Conservation (phyloP, 1,140 invertebrate species). For the Cydia amplana region DNA sequence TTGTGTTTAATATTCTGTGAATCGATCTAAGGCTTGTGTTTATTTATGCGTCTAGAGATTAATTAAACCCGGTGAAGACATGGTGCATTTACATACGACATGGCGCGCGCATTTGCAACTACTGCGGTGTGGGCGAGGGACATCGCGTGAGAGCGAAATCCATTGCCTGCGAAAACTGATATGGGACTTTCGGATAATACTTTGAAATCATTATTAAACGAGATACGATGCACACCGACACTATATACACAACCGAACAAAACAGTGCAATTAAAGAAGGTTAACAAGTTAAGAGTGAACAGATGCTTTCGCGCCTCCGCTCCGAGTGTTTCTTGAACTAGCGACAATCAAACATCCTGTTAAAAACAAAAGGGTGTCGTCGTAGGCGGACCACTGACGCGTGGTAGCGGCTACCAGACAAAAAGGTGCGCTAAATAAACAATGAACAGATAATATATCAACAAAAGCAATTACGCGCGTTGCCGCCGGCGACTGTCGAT, state of each 20-base stretch:
- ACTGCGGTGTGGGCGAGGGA: conserved; percentile 64
- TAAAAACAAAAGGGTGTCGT: conserved; percentile 48
- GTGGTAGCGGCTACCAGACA: conserved; percentile 59
- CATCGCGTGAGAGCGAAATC: conserved; percentile 55
- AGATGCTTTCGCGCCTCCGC: conserved; percentile 23
- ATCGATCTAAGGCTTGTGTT: conserved; percentile 61
- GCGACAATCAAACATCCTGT: conserved; percentile 43
- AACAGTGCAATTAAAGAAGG: conserved; percentile 7
- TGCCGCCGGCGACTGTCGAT: conserved; percentile 59
- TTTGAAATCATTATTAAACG: conserved; percentile 28
- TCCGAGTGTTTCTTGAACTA: conserved; percentile 17
- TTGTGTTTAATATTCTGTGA: conserved; percentile 69
- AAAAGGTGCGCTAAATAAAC: conserved; percentile 72
- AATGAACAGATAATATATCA: conserved; percentile 72
- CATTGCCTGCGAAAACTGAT: conserved; percentile 28
- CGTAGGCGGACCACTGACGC: conserved; percentile 31
- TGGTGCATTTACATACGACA: conserved; percentile 75
- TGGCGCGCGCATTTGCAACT: conserved; percentile 69
- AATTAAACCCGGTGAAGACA: conserved; percentile 71
- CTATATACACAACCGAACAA: background rate
- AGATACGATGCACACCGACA: conserved; percentile 13
- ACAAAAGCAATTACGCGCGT: conserved; percentile 65
- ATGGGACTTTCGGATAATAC: conserved; percentile 14
- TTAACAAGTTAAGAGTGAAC: conserved; percentile 6
- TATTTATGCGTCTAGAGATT: conserved; percentile 75